Base-by-base conservation (phyloP, 2,888 invertebrate genomes). In the Glyphotaelius pellucidus region DNA sequence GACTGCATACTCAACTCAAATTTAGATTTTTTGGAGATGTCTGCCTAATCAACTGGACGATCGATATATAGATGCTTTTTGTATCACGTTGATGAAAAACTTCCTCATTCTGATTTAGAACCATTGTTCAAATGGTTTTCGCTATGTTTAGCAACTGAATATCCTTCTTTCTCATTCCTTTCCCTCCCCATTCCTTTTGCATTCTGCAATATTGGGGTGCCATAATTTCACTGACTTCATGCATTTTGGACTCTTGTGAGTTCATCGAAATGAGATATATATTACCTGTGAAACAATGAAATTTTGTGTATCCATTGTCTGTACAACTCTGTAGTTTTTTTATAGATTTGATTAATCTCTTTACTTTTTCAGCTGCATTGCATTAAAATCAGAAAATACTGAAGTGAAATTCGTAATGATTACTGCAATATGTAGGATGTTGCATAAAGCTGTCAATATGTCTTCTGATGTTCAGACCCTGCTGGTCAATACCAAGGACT, bases 401-500 rank as follows among this genome's bases (percentile, higher is more conserved):
- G 86, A 81, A 91, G 96, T 96, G 83, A 94, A 96, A 91, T 93
- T 96, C 90, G 95, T 96, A 94, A 96, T 96, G 96, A 95, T 96
- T 93, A 94, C 95, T 1, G 94, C 94, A 47, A 94, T 96, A 81
- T 96, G 96, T 93, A 94, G 94, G 32, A 94, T 96, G 32, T 94
- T 96, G 81, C 95, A 95, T 2, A 95, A 95, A 93, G 94, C 95
- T 81, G 94, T 96, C 11, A 94, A 94, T 38, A 94, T 94, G 52
- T 95, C 95, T 94, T 93, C 94, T 12, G 94, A 94, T 81, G 95
- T 96, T 93, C 94, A 95, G 67, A 94, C 94, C 4, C 95, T 95
- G 19, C 94, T 96, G 81, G 94, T 95, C 79, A 95, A 96, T 93
- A 95, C 96, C 0, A 94, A 95, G 31, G 96, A 96, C 92, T 96